Evolutionary conservation across 2,888 invertebrate genomes (phyloP), one percentile per base, ranked within the genome.

Genomic region (Drosophila nr. perissopoda): DNA sequence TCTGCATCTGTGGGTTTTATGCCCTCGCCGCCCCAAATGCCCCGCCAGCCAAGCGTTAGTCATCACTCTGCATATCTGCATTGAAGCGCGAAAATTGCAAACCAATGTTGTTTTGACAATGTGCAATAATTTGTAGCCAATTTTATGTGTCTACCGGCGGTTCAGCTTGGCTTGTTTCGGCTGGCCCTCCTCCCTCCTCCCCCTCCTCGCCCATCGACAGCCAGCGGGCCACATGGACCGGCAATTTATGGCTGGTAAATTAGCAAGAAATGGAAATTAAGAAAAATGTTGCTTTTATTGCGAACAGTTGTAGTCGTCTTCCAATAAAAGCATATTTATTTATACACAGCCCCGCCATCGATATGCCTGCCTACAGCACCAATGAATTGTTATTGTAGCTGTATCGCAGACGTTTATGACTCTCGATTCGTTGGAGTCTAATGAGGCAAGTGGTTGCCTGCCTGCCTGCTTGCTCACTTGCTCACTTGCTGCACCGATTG

Each of bases 71-170:
- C 46, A 46, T 76, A 83, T 85, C 91, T 88, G 83, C 84, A 86
- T 88, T 88, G 91, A 90, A 90, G 88, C 90, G 91, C 87, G 90
- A 87, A 92, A 92, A 91, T 92, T 91, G 92, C 92, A 91, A 91
- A 91, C 89, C 90, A 91, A 91, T 91, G 92, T 91, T 92, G 88
- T 89, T 91, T 89, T 92, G 91, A 91, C 92, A 91, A 91, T 92
- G 92, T 91, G 90, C 89, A 91, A 92, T 91, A 92, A 90, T 91
- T 89, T 91, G 89, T 75, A 83, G 82, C 72, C 88, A 83, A 89
- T 89, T 84, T 86, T 84, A 86, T 89, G 85, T 89, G 89, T 84
- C 83, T 84, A 89, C 84, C 81, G 89, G 71, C 72, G 80, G 83
- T 88, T 88, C 88, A 64, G 82, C 79, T 87, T 70, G 74, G 89